Percentiles rank a stretch among this genome's conserved stretches.
Evolutionary conservation across 2,113 vertebrate species (phyloP).

Genomic region (Amia ocellicauda): DNA sequence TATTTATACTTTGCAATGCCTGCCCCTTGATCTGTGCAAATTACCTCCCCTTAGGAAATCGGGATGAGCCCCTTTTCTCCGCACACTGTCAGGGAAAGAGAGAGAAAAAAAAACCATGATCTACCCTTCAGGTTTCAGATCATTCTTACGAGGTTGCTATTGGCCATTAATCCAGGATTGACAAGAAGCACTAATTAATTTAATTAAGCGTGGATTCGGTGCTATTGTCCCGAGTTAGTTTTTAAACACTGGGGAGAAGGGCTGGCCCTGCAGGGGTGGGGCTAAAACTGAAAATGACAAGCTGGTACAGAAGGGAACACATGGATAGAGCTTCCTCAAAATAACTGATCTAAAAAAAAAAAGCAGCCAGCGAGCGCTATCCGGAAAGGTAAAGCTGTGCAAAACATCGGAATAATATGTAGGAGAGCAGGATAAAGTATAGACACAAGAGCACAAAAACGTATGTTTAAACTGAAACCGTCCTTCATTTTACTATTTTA

Average conservation of each 20-base stretch:
- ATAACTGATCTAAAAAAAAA: constrained; percentile 50
- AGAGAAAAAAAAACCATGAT: constrained; percentile 42
- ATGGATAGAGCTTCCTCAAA: constrained; percentile 57
- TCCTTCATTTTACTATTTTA: no score
- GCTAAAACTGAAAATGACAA: constrained; percentile 66
- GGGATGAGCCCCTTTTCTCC: constrained; percentile 65
- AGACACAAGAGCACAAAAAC: background rate
- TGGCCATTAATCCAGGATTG: constrained; percentile 83
- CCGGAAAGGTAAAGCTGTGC: constrained; percentile 30
- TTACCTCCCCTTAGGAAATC: constrained; percentile 86
- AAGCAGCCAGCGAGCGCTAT: constrained; percentile 42
- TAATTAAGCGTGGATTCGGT: constrained; percentile 81
- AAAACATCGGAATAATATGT: constrained; percentile 29
- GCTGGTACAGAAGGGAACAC: constrained; percentile 50
- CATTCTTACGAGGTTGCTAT: constrained; percentile 59
- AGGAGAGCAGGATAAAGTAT: constrained; percentile 7
- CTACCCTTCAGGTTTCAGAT: constrained; percentile 49
- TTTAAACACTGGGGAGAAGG: constrained; percentile 74
- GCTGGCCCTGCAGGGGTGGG: constrained; percentile 75
- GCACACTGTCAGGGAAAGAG: constrained; percentile 41
- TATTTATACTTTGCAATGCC: constrained; percentile 97
- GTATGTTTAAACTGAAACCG: no score
- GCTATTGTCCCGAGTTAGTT: constrained; percentile 80
- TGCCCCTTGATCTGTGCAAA: constrained; percentile 90
- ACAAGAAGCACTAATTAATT: constrained; percentile 92